Evolutionary conservation across 2,113 vertebrate species (phyloP).

Genomic region (Eubucco bourcierii): DNA sequence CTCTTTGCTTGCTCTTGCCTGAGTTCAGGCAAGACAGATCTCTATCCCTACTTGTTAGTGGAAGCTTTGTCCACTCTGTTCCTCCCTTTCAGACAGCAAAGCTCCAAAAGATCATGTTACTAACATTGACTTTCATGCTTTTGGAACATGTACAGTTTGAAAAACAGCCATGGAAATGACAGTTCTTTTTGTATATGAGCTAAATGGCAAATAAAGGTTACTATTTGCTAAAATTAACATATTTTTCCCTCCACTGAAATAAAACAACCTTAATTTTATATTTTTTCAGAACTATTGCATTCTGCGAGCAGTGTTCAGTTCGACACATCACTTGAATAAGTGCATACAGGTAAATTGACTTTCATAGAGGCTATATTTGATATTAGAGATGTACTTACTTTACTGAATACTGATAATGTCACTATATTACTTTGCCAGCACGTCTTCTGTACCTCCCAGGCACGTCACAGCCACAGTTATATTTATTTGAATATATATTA

Average conservation of each 20-base stretch:
- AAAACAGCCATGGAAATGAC: background rate
- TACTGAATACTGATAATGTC: background rate
- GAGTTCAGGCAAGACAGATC: background rate
- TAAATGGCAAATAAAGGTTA: background rate
- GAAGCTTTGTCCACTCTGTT: background rate
- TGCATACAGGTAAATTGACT: background rate
- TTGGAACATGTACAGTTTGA: background rate
- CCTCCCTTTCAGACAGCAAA: background rate
- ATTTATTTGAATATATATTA: background rate
- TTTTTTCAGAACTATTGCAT: background rate
- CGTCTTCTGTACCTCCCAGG: background rate
- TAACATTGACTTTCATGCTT: background rate
- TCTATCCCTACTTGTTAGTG: background rate
- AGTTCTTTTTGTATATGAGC: background rate
- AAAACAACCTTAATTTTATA: background rate
- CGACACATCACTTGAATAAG: background rate
- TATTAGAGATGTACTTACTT: background rate
- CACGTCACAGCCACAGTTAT: background rate
- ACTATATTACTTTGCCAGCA: background rate
- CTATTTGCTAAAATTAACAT: background rate
- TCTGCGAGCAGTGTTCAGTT: background rate
- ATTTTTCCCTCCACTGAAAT: background rate
- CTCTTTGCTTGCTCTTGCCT: background rate
- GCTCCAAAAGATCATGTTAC: background rate
- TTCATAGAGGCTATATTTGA: background rate